Base-by-base conservation (phyloP, 2,888 invertebrate species). In the Chrysolina haemoptera region DNA sequence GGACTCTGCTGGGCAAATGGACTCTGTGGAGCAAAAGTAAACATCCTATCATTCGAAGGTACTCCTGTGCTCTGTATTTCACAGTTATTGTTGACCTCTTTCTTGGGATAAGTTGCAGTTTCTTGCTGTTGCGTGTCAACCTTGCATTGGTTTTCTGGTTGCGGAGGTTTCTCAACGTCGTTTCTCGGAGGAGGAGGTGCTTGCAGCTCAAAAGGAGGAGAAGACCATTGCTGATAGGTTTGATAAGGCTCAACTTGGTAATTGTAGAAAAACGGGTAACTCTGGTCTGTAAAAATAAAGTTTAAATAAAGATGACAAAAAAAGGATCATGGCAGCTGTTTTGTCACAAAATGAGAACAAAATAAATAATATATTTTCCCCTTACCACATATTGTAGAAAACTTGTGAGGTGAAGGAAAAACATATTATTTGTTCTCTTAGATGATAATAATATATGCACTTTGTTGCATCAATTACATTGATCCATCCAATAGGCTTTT, bases 211-310 rank as follows among this genome's bases (percentile, higher is more conserved):
- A 75, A 71, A 18, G 71, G 53, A 8, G 75, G 75, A 10, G 75
- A 53, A 9, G 74, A 70, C 81, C 80, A 81, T 16, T 80, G 72
- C 11, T 69, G 76, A 53, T 76, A 82, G 0, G 74, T 20, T 48
- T 77, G 75, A 55, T 77, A 80, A 4, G 78, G 73, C 14, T 82
- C 82, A 0, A 83, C 77, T 55, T 80, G 84, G 67, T 81, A 83
- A 76, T 84, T 84, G 76, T 80, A 82, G 27, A 81, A 80, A 65
- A 73, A 82, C 0, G 84, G 82, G 69, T 79, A 81, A 53, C 80
- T 81, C 0, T 79, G 71, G 77, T 84, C 85, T 84, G 68, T 3
- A 80, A 80, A 35, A 35, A 35, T 35, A 35, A 35, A 35, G 35
- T 6, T 27, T 3, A 27, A 27, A 27, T 27, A 3, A 3, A 27